Evolutionary conservation across 2,113 vertebrate genomes (phyloP), one percentile per base, ranked within the genome.

Genomic region (Equus quagga): DNA sequence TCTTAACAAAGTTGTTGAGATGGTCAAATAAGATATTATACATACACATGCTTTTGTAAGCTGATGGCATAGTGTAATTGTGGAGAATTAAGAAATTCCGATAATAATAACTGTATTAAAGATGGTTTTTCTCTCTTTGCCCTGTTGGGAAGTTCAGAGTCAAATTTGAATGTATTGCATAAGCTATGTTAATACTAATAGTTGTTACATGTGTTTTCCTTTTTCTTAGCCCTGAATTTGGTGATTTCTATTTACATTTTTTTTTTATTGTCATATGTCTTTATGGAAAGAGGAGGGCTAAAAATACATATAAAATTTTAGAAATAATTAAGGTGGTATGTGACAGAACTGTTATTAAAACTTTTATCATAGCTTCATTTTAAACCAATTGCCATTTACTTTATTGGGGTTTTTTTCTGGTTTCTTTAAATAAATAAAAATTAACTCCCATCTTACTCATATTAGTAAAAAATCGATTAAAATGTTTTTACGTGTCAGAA

Each of bases 331-430:
- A 79, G 58, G 41, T 96, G 33, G 8, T 90, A 24, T 75, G 36
- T 89, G 70, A 21, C 19, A 85, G 72, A 95, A 79, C 19, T 96
- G 26, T 9, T 56, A 8, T 44, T 95, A 69, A 95, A 91, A 67
- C n/a, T 96, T 89, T 92, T 89, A 72, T 18, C 11, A 44, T 93
- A 67, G 85, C 15, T 83, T 92, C 56, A 18, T 87, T 95, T 96
- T 73, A 97, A 89, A 70, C 94, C 44, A 81, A 4, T 62, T 62
- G 28, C 17, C 36, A 64, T 92, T 95, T 89, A 58, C 19, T 44
- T 94, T 54, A 9, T 73, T 88, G 58, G 6, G 6, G 1, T 28
- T 72, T 89, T 86, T 93, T 46, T 54, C 41, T 69, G 3, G 7
- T 51, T 89, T 81, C 2, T 54, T 75, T 82, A 54, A 76, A 81